Evolutionary conservation across 2,888 invertebrate genomes (phyloP), one percentile per base, ranked within the genome.

Genomic region (Sarcophaga rosellei): DNA sequence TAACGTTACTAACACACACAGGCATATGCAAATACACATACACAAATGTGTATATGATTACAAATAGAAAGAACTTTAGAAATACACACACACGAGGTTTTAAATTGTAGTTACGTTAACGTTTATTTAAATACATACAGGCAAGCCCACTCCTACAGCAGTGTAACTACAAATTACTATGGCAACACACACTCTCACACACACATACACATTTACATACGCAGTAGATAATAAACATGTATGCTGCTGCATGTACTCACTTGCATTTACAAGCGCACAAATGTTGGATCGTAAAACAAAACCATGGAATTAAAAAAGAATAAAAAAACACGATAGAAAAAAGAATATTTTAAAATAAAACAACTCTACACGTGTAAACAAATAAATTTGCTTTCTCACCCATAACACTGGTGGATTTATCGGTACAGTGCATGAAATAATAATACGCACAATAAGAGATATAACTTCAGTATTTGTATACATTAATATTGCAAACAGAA

Each of bases 301-400:
- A 45, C 66, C 66, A 68, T 20, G 44, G 17, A n/a, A 65, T 65
- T 10, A 17, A 17, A 53, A 47, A 53, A 53, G 10, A 35, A 10
- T 35, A 15, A 15, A 25, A 23, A 15, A 11, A 15, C 1, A 63
- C 17, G 17, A 62, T 12, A 63, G 17, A 25, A 20, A 66, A n/a
- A 5, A 44, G 12, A 17, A 1, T 15, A 15, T 4, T 53, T 53
- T 53, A 17, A 53, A 47, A 47, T 53, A 53, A n/a, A 66, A 45
- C 11, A n/a, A 68, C 25, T 68, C 4, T 44, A 68, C 66, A 68
- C 66, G 66, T 68, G 66, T 68, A 45, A 68, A 68, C 20, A 68
- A 44, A 20, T 68, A 68, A 17, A 68, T 68, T 20, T 45, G 11
- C 17, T 53, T 53, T 53, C 17, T 17, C 17, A 17, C 53, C 53